Evolutionary conservation across 2,113 vertebrate species (phyloP), one percentile per base, ranked within the genome.

Genomic region (Oryzias woworae): DNA sequence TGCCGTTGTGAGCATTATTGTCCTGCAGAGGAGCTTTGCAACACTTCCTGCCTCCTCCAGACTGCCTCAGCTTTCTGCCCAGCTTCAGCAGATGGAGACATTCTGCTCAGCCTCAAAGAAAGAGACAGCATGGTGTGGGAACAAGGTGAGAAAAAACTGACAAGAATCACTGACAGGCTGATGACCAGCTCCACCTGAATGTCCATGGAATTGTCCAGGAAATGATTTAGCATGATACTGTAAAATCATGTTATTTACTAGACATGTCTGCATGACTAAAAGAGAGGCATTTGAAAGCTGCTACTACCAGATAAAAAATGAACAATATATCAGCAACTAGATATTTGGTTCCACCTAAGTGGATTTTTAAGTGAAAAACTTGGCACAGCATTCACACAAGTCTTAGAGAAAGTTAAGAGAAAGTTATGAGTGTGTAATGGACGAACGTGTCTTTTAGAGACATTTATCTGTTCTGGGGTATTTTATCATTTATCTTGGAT

Each of bases 1-100:
- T 98, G 96, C 77, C 93, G 83, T 15, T 98, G 96, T 84, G 80
- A 79, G 62, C 84, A 73, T 22, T 98, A 96, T 0, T 96, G 53
- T 95, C n/a, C 94, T 7, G 89, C 88, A 0, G 96, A 98, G 82
- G 94, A 98, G 81, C 88, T 97, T 24, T 97, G 96, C 73, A 91
- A 96, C 58, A 70, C 82, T 0, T 85, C 84, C n/a, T 97, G 96
- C 75, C 73, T 96, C 73, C n/a, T 87, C 92, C 75, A 88, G 71
- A 52, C 90, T 91, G 20, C 94, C 94, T 1, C 86, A 53, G 2
- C 66, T 97, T 52, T 93, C 92, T 31, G 86, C 94, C 77, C 85
- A 66, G 24, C 80, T 91, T 84, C 84, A 1, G 46, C 83, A 55
- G 80, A 92, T 23, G 88, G 90, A 43, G 80, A 93, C 51, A 85